These are phyloP conservation scores for Drosophila pachea DNA, from an alignment of 1,140 invertebrate species.

Conservation along the genomic window DNA sequence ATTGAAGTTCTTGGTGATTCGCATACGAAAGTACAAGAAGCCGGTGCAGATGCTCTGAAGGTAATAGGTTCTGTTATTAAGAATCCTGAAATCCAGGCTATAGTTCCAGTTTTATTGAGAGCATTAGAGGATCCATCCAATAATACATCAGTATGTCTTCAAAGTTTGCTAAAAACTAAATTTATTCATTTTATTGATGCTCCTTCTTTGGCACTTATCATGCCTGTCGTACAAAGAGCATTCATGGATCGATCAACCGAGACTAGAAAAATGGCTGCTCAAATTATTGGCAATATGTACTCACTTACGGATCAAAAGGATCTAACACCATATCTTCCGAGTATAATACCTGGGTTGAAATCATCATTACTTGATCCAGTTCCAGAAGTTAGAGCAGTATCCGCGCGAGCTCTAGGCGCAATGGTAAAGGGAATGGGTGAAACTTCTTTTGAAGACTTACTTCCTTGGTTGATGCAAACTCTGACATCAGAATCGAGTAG, in stretches of 20 bases:
- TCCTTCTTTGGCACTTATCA: conserved; percentile 97
- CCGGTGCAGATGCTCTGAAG: conserved; percentile 95
- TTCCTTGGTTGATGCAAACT: conserved; percentile 99
- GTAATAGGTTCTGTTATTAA: conserved; percentile 98
- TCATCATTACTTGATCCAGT: conserved; percentile 98
- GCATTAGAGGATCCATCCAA: conserved; percentile 98
- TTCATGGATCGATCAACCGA: conserved; percentile 98
- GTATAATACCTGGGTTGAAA: conserved; percentile 97
- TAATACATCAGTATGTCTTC: conserved; percentile 94
- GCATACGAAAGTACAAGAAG: conserved; percentile 98
- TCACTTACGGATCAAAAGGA: conserved; percentile 99
- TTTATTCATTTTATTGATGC: conserved; percentile 99
- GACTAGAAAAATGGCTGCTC: conserved; percentile 98
- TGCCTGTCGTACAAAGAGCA: conserved; percentile 98
- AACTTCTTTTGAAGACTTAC: conserved; percentile 94
- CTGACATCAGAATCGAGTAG: conserved; percentile 97
- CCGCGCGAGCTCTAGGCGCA: conserved; percentile 95
- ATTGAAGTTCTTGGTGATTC: conserved; percentile 98
- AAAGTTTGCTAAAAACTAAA: conserved; percentile 96
- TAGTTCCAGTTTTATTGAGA: conserved; percentile 93
- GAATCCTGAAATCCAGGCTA: conserved; percentile 99
- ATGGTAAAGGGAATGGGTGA: conserved; percentile 99
- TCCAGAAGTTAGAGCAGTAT: conserved; percentile 95
- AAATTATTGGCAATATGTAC: conserved; percentile 99
- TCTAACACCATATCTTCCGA: conserved; percentile 96